These are phyloP conservation scores for Pardosa pseudoannulata DNA, from an alignment of 2,888 invertebrate genomes.

Conservation along the genomic window DNA sequence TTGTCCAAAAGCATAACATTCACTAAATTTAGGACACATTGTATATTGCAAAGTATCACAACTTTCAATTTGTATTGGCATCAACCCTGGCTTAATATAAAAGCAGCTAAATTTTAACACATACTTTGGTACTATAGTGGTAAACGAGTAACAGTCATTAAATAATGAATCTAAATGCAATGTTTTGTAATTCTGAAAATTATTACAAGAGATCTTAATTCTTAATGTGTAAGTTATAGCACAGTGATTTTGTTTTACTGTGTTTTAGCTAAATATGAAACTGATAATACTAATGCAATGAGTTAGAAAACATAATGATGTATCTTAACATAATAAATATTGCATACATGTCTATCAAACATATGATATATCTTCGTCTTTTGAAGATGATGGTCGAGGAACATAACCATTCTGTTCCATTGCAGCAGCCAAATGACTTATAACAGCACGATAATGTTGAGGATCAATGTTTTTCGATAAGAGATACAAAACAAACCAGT, in stretches of 20 bases:
- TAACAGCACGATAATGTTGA: slow-evolving; percentile 84
- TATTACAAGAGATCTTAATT: too few relatives aligned
- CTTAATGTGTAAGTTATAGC: too few relatives aligned
- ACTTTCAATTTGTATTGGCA: not conserved
- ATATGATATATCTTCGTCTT: slow-evolving; percentile 10
- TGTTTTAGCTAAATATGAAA: too few relatives aligned
- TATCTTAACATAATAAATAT: not conserved
- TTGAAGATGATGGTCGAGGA: slow-evolving; percentile 52
- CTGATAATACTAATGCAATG: too few relatives aligned
- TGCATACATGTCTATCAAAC: not conserved
- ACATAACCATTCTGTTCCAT: slow-evolving; percentile 63
- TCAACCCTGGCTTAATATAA: not conserved
- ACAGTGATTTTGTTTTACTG: too few relatives aligned
- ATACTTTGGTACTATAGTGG: too few relatives aligned
- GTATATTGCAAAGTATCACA: not conserved
- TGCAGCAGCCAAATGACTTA: slow-evolving; percentile 59
- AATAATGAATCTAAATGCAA: too few relatives aligned
- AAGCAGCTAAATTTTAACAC: too few relatives aligned
- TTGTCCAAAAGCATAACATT: too few relatives aligned
- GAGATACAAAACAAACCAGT: slow-evolving; percentile 82
- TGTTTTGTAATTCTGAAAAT: too few relatives aligned
- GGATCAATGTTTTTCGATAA: slow-evolving; percentile 92
- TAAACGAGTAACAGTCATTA: too few relatives aligned
- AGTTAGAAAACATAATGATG: not conserved
- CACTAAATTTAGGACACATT: not conserved